Evolutionary conservation across 1,140 invertebrate genomes (phyloP), one percentile per base, ranked within the genome.

Genomic region (Brachionus angularis): DNA sequence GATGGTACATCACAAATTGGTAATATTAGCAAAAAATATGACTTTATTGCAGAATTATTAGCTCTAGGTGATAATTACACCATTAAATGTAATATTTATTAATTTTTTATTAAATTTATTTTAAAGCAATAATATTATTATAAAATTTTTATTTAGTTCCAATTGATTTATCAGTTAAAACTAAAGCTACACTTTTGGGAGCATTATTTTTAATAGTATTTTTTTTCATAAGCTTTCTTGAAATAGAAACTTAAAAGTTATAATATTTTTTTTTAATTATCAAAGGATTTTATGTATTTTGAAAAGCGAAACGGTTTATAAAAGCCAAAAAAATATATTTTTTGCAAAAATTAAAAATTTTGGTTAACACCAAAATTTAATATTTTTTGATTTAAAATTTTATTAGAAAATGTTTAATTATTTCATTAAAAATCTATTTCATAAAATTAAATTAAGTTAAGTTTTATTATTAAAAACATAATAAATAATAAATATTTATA

Each of bases 121-220:
- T 27, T n/a, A 14, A 52, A 29, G 14, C 14, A 16, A 14, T 7
- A 27, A 52, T 44, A 25, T 55, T 55, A 16, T n/a, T 8, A 42
- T 42, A 14, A 42, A 42, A 31, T 50, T 27, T n/a, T 21, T 12
- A 31, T 31, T 25, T 21, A 70, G 67, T 90, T 78, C 89, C 88
- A 1, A 81, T 87, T 77, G 88, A 90, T 77, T 79, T 92, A 50
- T 88, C 89, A 76, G 88, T 90, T 3, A 86, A 87, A 75, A 87
- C 89, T 77, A 92, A 91, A 78, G 89, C 89, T 0, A 85, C 88
- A 7, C 79, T 91, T 67, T 78, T 91, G 1, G 89, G 88, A 42
- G 88, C 89, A 16, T 74, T 76, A 14, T 81, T 83, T 74, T 74
- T 83, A 2, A 83, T 84, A 72, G 82, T 82, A 76, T 80, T 75